Evolutionary conservation across 2,888 invertebrate genomes (phyloP), one percentile per base, ranked within the genome.

Genomic region (Monoplex corrugatus): DNA sequence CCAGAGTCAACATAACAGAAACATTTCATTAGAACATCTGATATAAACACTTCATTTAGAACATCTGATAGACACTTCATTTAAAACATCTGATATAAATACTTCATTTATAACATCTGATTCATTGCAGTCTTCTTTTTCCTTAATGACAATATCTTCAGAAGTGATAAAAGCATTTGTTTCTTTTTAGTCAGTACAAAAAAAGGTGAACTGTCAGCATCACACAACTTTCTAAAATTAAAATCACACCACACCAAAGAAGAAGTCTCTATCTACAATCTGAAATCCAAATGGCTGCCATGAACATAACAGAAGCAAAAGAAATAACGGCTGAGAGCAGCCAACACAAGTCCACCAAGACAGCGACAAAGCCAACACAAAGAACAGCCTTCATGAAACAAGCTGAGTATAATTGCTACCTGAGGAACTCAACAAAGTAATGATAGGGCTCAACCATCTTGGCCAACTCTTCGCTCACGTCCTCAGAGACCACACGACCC

Each of bases 381-480:
- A 23, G 43, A 80, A 40, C 2, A 13, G 78, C 6, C 78, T 6
- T 35, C 8, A 78, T 19, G 19, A 5, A 16, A 13, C 32, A 45
- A 32, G 45, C n/a, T 13, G 50, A 6, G 38, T 3, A 23, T 28
- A 8, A 2, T 1, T 28, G 83, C 16, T 95, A 96, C 96, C 95
- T 97, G 98, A 99, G 98, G 95, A 99, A 99, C 96, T 99, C 99
- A 16, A 98, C 99, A 96, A 99, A 99, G 32, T 98, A 98, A 32
- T 98, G 98, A 93, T 92, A 91, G 28, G 97, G 97, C 94, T 97
- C 97, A 91, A 98, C 97, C 97, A 98, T 98, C 91, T 97, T 91
- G n/a, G 90, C 89, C 86, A 91, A 91, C 23, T 93, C 93, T 80
- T 96, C 96, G 19, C 94, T 94, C 82, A 99, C 96, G 91, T 97